These are phyloP conservation scores for Rhizomys pruinosus DNA, from an alignment of 2,113 vertebrate genomes.

Conservation along the genomic window DNA sequence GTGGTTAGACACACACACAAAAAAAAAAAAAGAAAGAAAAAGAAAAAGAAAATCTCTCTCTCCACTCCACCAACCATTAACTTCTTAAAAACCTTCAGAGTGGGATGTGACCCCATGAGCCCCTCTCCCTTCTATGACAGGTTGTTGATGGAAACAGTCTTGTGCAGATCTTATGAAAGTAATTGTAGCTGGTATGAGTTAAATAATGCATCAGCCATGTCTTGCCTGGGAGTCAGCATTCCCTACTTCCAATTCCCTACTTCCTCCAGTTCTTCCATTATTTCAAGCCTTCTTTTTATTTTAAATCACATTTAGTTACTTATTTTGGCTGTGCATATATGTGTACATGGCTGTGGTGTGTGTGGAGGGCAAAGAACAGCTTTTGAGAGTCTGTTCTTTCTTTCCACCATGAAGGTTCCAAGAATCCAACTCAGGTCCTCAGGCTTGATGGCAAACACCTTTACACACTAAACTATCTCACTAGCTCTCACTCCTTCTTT, in stretches of 20 bases:
- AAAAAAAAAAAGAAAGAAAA: too few relatives aligned
- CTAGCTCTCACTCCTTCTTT: not conserved
- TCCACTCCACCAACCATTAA: not conserved
- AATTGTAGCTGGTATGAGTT: not conserved
- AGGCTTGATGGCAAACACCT: too few relatives aligned
- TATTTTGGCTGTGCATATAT: not conserved
- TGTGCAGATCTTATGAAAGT: not conserved
- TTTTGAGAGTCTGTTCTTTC: not conserved
- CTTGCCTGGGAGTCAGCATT: not conserved
- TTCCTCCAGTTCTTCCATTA: not conserved
- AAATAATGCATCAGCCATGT: not conserved
- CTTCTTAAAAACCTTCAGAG: not conserved
- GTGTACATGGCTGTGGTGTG: not conserved
- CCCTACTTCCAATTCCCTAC: too few relatives aligned
- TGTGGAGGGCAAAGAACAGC: not conserved
- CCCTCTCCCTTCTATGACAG: too few relatives aligned
- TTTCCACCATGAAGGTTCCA: not conserved
- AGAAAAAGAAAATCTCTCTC: too few relatives aligned
- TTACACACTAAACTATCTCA: not conserved
- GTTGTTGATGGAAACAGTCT: not conserved
- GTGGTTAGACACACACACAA: too few relatives aligned
- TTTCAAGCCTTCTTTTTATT: not conserved
- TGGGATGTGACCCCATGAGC: not conserved
- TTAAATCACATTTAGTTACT: not conserved
- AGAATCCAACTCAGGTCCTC: not conserved